Evolutionary conservation across 1,140 invertebrate genomes (phyloP), one percentile per base, ranked within the genome.

Genomic region (Hypsibius dujardini): DNA sequence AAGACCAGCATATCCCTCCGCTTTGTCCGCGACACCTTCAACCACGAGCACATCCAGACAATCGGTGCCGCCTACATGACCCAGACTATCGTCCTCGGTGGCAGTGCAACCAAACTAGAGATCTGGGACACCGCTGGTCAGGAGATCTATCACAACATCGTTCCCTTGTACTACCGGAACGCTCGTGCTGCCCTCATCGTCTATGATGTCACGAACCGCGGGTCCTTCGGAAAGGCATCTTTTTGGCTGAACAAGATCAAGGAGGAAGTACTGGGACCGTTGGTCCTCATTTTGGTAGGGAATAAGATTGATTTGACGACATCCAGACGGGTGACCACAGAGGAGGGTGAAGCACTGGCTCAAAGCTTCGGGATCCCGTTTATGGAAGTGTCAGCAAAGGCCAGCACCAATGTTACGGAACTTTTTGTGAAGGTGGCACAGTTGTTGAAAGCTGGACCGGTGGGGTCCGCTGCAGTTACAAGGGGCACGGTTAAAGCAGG

Each of bases 81-180:
- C n/a, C 81, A 81, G 73, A 78, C 76, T 2, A 71, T 82, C 15
- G 67, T 78, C 50, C 74, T 80, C 28, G 79, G 80, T 74, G 77
- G 76, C 15, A 76, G 73, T 28, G 77, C 79, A 42, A 80, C 75
- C 73, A 79, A 79, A 69, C 80, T 80, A 71, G 79, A 82, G 71
- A 82, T 82, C 47, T 82, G 91, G 91, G 91, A 95, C 80, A 95
- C 91, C 2, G 91, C 92, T 7, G 91, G 92, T 1, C 92, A 95
- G 78, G 92, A 95, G 80, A 79, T 78, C 75, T 78, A 78, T 67
- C 67, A 60, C 70, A 62, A 56, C 46, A 72, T 1, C n/a, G 1
- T 47, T 47, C 90, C 93, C 73, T 91, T 92, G 75, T 95, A 95
- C 79, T 95, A 94, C 79, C 84, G 92, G 78, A 90, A 92, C 76